phyloP scores from a whole-genome alignment of 2,797 vertebrate genomes.

The Ceryle rudis region DNA sequence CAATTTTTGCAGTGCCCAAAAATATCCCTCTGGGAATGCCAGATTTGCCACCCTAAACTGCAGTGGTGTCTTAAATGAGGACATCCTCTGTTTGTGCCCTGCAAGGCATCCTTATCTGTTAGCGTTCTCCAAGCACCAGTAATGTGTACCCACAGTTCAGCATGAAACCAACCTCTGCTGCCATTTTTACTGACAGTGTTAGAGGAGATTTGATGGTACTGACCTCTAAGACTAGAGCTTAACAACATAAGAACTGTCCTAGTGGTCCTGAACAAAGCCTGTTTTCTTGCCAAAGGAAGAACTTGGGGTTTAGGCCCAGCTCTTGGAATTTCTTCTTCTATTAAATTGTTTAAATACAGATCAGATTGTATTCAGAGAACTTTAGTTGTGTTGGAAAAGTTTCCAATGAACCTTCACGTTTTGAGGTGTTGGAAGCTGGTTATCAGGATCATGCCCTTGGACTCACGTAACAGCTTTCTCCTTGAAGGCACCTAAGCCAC shows the following conservation, averaged over 20 bases:
- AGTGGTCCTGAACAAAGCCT: background rate
- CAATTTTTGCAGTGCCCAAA: background rate
- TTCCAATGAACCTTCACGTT: background rate
- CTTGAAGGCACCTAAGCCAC: background rate
- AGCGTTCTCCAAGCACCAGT: background rate
- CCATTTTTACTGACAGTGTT: background rate
- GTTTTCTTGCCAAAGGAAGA: background rate
- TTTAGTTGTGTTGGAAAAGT: background rate
- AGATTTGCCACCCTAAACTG: background rate
- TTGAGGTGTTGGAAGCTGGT: background rate
- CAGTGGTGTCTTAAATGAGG: background rate
- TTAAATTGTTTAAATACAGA: background rate
- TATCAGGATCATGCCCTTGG: background rate
- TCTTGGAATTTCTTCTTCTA: background rate
- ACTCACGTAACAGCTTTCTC: background rate
- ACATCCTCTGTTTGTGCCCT: background rate
- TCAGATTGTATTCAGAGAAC: background rate
- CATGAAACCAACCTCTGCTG: background rate
- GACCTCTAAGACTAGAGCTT: background rate
- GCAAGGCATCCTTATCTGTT: background rate
- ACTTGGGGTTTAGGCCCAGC: background rate
- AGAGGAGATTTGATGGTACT: background rate
- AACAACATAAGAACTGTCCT: background rate
- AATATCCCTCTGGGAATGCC: background rate
- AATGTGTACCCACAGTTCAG: rapidly evolving